Base-by-base conservation (phyloP, 1,140 invertebrate genomes). In the Ooceraea biroi region DNA sequence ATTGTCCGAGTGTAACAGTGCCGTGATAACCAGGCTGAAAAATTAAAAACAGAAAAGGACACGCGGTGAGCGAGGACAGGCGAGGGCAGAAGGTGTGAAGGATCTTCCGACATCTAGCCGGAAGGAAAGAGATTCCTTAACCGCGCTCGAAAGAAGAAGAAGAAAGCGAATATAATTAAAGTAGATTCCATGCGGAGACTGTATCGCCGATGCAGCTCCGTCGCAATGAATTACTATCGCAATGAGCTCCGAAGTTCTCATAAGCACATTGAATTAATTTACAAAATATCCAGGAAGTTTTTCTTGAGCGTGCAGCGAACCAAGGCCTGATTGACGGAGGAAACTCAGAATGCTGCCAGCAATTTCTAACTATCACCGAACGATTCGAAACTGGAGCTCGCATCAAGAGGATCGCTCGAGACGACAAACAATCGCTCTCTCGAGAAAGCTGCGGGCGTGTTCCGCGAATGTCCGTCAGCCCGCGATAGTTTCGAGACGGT, bases 11-110 rank as follows among this genome's bases (percentile, higher is more conserved):
- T 89, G 90, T 88, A 92, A 92, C 90, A 91, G 90, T 90, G 89
- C 92, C 87, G 88, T 92, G 92, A 93, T 94, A 92, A 93, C 88
- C n/a, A n/a, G 76, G 60, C 73, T 73, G 58, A 57, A 83, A 78
- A 84, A 82, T 84, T 41, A 73, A 82, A 82, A 83, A 82, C 50
- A 71, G 46, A 48, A 55, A 65, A 50, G 50, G 55, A 58, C 57
- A 57, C 66, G 57, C 22, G 30, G 55, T 1, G 30, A 41, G 60
- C 25, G 68, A 61, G 55, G 52, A 57, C n/a, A 71, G 82, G 8
- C 50, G 22, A 19, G 10, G 55, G 19, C 55, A 58, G 48, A 0
- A 48, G 19, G 4, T 25, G 52, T 44, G 52, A 57, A 63, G 19
- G 36, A 25, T 55, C 60, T 55, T 77, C 82, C 74, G 36, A 69